Base-by-base conservation (phyloP, 1,140 invertebrate genomes). In the Melipona quadrifasciata region DNA sequence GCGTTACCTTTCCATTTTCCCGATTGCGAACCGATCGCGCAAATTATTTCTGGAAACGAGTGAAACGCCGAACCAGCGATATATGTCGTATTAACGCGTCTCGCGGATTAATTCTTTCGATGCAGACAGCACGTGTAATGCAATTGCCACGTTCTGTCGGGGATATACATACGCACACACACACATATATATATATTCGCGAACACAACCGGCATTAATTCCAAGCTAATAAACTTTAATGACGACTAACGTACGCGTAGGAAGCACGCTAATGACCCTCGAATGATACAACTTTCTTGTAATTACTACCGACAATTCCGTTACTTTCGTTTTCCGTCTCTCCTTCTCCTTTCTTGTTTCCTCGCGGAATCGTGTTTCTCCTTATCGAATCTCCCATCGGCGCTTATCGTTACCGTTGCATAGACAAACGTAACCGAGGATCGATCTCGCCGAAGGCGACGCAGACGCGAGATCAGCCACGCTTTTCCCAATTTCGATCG, bases 151-250 rank as follows among this genome's bases (percentile, higher is more conserved):
- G 64, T 88, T 79, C 71, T 27, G 71, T 71, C 71, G 17, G 34
- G 67, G 78, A 86, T 88, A 47, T 39, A 39, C 6, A n/a, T n/a
- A n/a, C n/a, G n/a, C n/a, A n/a, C n/a, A n/a, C n/a, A n/a, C n/a
- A n/a, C n/a, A 39, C 5, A 39, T 39, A 47, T 10, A 39, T 39
- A 39, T 39, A 39, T 53, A 55, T 80, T 80, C 73, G 51, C 72
- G 55, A 78, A 67, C 72, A 76, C 53, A 79, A 6, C 75, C 65
- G 55, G 61, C 73, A 80, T 87, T 88, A 88, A 86, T 86, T 84
- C 51, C 77, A 61, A 84, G 65, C 76, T 76, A 75, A 86, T 75
- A 84, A 88, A 87, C 81, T 77, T 80, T 84, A 84, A 88, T 73
- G 78, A 86, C 72, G 73, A 21, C 73, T 68, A 87, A 88, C 55